Conservation (phyloP, 2,113 vertebrate genomes). For the Pampusana beccarii region DNA sequence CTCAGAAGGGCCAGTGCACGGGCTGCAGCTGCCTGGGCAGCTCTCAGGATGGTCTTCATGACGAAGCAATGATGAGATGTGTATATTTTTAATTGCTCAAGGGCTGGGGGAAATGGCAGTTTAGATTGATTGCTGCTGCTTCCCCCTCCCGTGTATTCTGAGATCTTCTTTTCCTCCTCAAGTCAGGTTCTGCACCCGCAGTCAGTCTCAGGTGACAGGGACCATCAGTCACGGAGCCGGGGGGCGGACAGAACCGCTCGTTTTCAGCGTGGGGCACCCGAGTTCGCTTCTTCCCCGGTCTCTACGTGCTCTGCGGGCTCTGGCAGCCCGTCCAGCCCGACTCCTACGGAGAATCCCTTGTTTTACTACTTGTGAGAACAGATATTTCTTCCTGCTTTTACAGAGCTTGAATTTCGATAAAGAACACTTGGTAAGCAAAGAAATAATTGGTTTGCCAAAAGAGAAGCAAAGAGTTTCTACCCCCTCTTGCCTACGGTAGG, state of each 20-base stretch:
- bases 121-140: not conserved
- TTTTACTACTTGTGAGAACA: not conserved
- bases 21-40: not conserved
- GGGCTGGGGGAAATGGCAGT: not conserved
- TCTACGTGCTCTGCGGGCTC: not conserved
- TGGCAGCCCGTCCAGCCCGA: not conserved
- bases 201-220: not conserved
- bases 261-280: not conserved
- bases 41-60: not conserved
- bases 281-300: not conserved
- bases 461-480: not conserved
- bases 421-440: not conserved
- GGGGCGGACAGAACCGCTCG: not conserved
- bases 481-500: not conserved
- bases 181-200: not conserved
- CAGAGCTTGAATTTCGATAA: not conserved
- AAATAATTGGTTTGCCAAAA: not conserved
- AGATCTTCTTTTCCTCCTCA: not conserved
- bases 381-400: not conserved
- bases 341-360: not conserved
- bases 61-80: not conserved
- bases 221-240: not conserved
- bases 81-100: not conserved
- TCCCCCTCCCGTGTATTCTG: not conserved
- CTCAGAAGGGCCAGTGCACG: not conserved